phyloP scores from a whole-genome alignment of 2,888 invertebrate genomes.

The Colletes collaris region DNA sequence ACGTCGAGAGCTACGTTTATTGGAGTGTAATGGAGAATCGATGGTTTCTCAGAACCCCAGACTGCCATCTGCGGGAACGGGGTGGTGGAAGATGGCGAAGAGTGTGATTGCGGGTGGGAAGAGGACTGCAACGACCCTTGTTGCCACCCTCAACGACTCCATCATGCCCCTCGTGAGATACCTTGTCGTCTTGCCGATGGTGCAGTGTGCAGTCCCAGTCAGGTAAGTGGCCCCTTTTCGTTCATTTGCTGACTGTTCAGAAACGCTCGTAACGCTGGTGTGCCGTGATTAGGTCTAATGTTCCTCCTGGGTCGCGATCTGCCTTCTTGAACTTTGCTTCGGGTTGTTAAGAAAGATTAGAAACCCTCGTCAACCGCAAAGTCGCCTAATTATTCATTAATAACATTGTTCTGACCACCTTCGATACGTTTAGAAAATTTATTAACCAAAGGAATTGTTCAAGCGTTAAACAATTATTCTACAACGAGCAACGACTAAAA shows the following conservation, averaged over 20 bases:
- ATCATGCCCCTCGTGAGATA: conserved; percentile 90
- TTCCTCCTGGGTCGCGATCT: too few species aligned
- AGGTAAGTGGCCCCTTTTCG: conserved; percentile 84
- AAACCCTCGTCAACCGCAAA: too few species aligned
- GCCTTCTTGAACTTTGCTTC: too few species aligned
- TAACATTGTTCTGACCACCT: too few species aligned
- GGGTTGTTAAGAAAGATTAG: too few species aligned
- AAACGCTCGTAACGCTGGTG: conserved; percentile 16
- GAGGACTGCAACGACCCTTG: conserved; percentile 96
- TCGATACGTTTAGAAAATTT: too few species aligned
- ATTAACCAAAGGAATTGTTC: too few species aligned
- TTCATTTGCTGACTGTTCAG: conserved; percentile 35
- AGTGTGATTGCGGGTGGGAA: conserved; percentile 99
- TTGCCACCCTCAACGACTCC: conserved; percentile 93
- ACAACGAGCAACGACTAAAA: too few species aligned
- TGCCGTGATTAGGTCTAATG: conserved; percentile 13
- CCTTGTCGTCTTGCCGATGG: conserved; percentile 93
- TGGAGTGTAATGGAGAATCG: conserved; percentile 59
- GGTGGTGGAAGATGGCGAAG: conserved; percentile 96
- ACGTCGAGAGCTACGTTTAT: neutral
- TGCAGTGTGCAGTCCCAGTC: conserved; percentile 90
- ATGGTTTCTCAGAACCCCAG: conserved; percentile 89
- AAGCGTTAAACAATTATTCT: too few species aligned
- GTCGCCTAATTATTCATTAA: too few species aligned
- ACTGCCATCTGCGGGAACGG: conserved; percentile 98